A percentile compares a stretch with the other conserved stretches of the same genome.
Conservation (phyloP, 1,140 invertebrate species). For the Heliconius nattereri region DNA sequence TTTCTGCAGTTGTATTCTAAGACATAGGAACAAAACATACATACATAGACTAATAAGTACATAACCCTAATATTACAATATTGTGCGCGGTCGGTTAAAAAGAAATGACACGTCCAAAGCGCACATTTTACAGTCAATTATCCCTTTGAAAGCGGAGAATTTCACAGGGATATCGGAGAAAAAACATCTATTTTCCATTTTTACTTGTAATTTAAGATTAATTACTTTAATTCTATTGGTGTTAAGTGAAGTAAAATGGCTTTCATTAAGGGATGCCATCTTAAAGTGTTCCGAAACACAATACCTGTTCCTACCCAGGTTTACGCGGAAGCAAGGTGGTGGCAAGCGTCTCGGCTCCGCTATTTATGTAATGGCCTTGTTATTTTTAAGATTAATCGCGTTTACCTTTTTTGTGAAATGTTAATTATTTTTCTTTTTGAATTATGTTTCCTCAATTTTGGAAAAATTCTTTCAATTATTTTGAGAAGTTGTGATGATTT, state of each 20-base stretch:
- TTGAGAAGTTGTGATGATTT: too few species aligned
- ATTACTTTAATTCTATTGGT: neutral
- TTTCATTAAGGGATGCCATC: neutral
- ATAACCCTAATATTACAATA: too few species aligned
- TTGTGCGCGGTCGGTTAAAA: too few species aligned
- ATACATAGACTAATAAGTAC: too few species aligned
- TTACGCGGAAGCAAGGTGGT: neutral
- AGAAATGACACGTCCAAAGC: too few species aligned
- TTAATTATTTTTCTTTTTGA: neutral
- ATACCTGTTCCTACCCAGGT: neutral
- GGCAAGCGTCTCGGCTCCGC: neutral
- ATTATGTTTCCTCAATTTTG: too few species aligned
- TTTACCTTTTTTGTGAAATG: neutral
- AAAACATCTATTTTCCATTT: neutral
- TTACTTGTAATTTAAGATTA: neutral
- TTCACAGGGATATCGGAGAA: too few species aligned
- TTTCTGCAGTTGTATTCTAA: too few species aligned
- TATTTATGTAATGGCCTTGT: slow-evolving; percentile 8
- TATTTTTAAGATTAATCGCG: neutral
- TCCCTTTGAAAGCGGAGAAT: too few species aligned
- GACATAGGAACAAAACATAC: too few species aligned
- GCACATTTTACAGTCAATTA: too few species aligned
- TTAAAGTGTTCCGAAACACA: neutral
- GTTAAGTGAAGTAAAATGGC: neutral
- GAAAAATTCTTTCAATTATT: too few species aligned